Evolutionary conservation across 2,888 invertebrate genomes (phyloP), one percentile per base, ranked within the genome.

Genomic region (Osmoderma eremita): DNA sequence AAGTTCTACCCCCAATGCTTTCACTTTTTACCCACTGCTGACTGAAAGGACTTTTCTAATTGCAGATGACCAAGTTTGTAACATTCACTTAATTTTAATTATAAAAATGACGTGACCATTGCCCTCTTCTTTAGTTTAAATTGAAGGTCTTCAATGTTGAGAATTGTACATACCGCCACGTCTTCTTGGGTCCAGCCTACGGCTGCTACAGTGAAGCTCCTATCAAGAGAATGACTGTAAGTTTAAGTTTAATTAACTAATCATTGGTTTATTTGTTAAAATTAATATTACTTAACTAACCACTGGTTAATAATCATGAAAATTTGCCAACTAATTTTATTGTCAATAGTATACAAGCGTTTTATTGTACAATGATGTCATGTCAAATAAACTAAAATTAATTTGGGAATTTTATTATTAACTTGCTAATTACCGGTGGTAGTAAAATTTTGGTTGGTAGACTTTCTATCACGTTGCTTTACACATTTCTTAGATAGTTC

Each of bases 131-230:
- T 81, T 80, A 90, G 88, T 86, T 84, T 77, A 93, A 93, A 81
- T 89, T 89, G 75, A 91, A 90, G 78, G 80, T 90, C 51, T 80
- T 89, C 54, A 89, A 90, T 78, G 84, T 87, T 61, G 79, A 81
- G 1, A 89, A 88, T 0, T 87, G 87, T 65, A 87, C 88, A 84
- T 88, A 88, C n/a, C 82, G 88, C 66, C 83, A 86, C n/a, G 89
- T 90, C 1, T 81, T 86, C 36, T 81, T 90, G 24, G 91, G 90
- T 0, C 91, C 92, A n/a, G 86, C 88, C 1, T 90, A 86, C 80
- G 89, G 89, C 36, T 81, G 80, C 67, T 82, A 78, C 65, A 73
- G 74, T 54, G 69, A 77, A 36, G 67, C 63, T 5, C 71, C 66
- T 24, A 49, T 70, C 20, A 51, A 36, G 10, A 61, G 48, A 36